Base-by-base conservation (phyloP, 1,140 invertebrate species). In the Tribolium madens region DNA sequence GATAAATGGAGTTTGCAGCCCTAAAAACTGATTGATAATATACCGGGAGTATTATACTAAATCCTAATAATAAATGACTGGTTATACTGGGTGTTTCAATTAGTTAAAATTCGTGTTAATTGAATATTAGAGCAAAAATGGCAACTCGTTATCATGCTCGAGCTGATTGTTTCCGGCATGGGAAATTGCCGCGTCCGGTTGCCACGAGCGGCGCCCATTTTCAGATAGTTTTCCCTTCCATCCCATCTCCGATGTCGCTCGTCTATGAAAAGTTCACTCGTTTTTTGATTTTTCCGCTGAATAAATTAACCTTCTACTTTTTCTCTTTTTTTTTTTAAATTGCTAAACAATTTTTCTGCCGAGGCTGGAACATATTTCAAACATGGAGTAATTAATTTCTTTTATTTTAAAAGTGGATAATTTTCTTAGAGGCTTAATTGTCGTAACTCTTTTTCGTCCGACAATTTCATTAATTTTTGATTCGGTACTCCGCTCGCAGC, bases 111-210 rank as follows among this genome's bases (percentile, higher is more conserved):
- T 18, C 64, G 71, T 47, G 13, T 14, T 75, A 80, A 68, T 76
- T 47, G 76, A 78, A 75, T 69, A 75, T 64, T 72, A 73, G 74
- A 18, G 69, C 31, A 76, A 79, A 81, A 80, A 81, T 76, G 79
- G 76, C 74, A 81, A 80, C 79, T 80, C 81, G 80, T 81, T 81
- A 83, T 76, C 79, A 78, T 72, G 70, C 77, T 79, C 73, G 68
- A 69, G 78, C 76, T 83, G 80, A 80, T 83, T 83, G 77, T 80
- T 80, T 83, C 81, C 81, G 81, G 78, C 68, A 46, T 50, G 69
- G 80, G 81, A 83, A 80, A 83, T 83, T 79, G 75, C 80, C 73
- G 79, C 76, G 68, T 83, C 79, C 80, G 81, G 68, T 71, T 48
- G 50, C 42, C 26, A 31, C 47, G 15, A 48, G 48, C 70, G 70